Conservation (phyloP, 2,113 vertebrate species). For the Silurus glanis region DNA sequence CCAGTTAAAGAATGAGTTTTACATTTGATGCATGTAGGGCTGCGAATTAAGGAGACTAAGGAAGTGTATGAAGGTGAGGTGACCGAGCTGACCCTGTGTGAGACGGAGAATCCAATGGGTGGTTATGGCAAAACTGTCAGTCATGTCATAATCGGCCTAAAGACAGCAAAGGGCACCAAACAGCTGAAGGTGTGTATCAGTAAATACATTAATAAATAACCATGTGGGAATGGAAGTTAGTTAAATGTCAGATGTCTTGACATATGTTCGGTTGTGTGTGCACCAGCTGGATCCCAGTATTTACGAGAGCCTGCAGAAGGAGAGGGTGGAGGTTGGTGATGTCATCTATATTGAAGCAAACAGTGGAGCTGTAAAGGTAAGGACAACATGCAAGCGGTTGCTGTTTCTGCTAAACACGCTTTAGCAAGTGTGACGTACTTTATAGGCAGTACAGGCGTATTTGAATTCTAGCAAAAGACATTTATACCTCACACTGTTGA, state of each 20-base stretch:
- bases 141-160: constrained; percentile 95
- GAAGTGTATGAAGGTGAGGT: constrained; percentile 99
- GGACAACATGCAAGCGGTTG: neutral
- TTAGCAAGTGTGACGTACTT: neutral
- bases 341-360: constrained; percentile 99
- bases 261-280: constrained; percentile 40
- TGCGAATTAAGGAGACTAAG: constrained; percentile 98
- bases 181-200: constrained; percentile 85
- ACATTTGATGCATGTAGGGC: constrained; percentile 68
- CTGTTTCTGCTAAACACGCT: constrained; percentile 5
- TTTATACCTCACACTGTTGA: constrained; percentile 73
- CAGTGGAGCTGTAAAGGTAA: constrained; percentile 97
- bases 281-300: constrained; percentile 94
- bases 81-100: constrained; percentile 93
- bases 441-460: constrained; percentile 67
- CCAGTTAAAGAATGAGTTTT: neutral
- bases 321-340: constrained; percentile 93
- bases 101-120: constrained; percentile 98
- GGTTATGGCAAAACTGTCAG: constrained; percentile 98
- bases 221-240: neutral
- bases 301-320: constrained; percentile 97
- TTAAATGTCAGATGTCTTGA: neutral
- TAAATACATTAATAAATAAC: neutral
- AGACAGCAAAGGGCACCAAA: constrained; percentile 97
- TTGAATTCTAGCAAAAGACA: constrained; percentile 46